Conservation (phyloP, 2,888 invertebrate genomes). For the Napeogenes sylphis region DNA sequence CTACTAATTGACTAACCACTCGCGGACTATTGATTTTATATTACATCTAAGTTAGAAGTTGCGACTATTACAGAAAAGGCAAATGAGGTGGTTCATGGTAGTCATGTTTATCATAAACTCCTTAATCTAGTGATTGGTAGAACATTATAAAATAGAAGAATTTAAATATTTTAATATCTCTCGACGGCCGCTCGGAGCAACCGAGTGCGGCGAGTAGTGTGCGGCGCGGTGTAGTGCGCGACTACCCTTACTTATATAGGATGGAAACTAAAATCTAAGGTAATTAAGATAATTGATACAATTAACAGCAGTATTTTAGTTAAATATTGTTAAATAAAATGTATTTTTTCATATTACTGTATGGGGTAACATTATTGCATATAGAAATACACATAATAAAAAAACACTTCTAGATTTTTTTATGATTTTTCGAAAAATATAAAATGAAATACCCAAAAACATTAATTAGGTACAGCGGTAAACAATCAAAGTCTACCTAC, state of each 20-base stretch:
- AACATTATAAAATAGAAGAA: conserved; percentile 2
- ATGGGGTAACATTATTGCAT: background rate
- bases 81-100: conserved; percentile 30
- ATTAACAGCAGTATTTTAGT: background rate
- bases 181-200: conserved; percentile 1
- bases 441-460: conserved; percentile 43
- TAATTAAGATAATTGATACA: background rate
- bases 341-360: background rate
- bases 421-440: background rate
- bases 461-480: conserved; percentile 60
- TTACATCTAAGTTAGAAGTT: conserved; percentile 5
- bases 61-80: conserved; percentile 27
- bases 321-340: background rate
- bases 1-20: conserved; percentile 42
- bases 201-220: conserved; percentile 14
- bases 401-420: background rate
- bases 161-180: background rate
- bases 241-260: background rate
- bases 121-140: background rate
- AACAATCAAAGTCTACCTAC: conserved; percentile 49
- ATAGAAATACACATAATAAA: background rate
- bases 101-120: conserved; percentile 8
- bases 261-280: background rate
- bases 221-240: conserved; percentile 11
- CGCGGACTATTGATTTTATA: conserved; percentile 37